Evolutionary conservation across 2,797 vertebrate genomes (phyloP).

Genomic region (Sparus aurata): DNA sequence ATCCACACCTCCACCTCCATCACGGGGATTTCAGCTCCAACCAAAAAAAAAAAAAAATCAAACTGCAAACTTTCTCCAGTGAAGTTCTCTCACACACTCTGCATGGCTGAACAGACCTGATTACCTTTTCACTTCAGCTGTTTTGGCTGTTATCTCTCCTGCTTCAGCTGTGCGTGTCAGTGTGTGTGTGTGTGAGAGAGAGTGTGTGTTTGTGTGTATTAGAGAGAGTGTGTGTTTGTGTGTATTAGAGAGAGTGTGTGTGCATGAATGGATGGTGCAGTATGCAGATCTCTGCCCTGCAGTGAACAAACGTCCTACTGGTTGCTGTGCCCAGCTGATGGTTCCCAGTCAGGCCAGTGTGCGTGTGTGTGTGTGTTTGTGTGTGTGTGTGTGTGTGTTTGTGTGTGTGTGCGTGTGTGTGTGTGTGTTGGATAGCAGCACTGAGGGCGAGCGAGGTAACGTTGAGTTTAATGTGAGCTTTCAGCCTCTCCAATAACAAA

Average conservation of each 20-base stretch:
- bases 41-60: constrained; percentile 21
- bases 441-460: constrained; percentile 48
- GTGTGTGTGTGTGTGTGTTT: constrained; percentile 28
- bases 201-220: background rate
- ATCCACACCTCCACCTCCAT: background rate
- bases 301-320: constrained; percentile 55
- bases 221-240: background rate
- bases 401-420: constrained; percentile 37
- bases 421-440: constrained; percentile 1
- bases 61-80: constrained; percentile 22
- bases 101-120: constrained; percentile 61
- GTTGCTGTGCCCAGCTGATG: constrained; percentile 53
- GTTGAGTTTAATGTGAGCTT: constrained; percentile 62
- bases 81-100: constrained; percentile 33
- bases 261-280: background rate
- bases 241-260: constrained; percentile 1
- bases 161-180: constrained; percentile 50
- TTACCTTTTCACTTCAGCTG: constrained; percentile 56
- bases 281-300: constrained; percentile 44
- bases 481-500: constrained; percentile 37
- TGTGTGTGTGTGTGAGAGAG: constrained; percentile 11
- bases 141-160: constrained; percentile 57
- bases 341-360: constrained; percentile 31
- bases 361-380: constrained; percentile 17
- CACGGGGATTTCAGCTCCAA: background rate